Conservation (phyloP, 1,140 invertebrate genomes). For the Samia ricini region DNA sequence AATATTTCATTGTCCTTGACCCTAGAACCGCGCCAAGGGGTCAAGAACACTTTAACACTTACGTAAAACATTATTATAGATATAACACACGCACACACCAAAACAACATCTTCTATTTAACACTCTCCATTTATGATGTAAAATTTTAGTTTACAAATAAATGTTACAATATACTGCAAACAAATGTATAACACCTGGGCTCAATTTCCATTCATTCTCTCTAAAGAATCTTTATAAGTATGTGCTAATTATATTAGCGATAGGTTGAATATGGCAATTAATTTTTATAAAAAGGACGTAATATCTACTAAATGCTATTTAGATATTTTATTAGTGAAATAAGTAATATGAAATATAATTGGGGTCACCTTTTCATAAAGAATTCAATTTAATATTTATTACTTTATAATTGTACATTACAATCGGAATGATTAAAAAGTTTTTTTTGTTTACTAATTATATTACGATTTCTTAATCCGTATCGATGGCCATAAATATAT, state of each 20-base stretch:
- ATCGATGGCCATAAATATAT: no score
- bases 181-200: conserved; percentile 18
- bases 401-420: background rate
- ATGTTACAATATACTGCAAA: conserved; percentile 25
- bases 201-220: background rate
- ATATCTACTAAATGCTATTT: background rate
- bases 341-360: background rate
- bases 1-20: conserved; percentile 36
- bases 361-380: background rate
- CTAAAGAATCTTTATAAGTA: background rate
- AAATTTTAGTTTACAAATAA: conserved; percentile 7
- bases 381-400: background rate
- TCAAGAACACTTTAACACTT: conserved; percentile 30
- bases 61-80: conserved; percentile 39
- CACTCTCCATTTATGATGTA: conserved; percentile 22
- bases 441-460: background rate
- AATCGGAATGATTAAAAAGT: background rate
- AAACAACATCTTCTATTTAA: conserved; percentile 45
- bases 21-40: conserved; percentile 25
- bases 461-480: no score
- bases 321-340: background rate
- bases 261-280: background rate
- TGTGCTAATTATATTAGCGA: background rate
- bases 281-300: background rate
- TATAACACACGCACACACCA: conserved; percentile 43